A percentile compares a stretch with the other conserved stretches of the same genome.
Conservation (phyloP, 2,113 vertebrate genomes). For the Acinonyx jubatus region DNA sequence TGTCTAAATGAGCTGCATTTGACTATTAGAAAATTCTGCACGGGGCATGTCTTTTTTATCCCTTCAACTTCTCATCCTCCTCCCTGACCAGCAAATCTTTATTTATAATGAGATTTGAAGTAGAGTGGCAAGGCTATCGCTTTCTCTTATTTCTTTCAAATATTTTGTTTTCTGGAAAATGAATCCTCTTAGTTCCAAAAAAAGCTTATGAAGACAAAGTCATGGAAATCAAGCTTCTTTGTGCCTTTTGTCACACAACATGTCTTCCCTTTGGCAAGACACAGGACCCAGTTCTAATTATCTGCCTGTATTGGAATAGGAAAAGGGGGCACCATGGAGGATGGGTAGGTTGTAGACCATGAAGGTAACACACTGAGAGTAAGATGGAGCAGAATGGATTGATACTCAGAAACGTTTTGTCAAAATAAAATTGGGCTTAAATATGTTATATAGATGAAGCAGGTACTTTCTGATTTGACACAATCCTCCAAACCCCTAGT, state of each 20-base stretch:
- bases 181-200: neutral
- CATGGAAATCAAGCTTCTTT: neutral
- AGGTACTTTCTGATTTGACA: neutral
- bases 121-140: neutral
- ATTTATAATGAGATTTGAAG: neutral
- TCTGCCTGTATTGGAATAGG: neutral
- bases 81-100: neutral
- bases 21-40: neutral
- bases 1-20: neutral
- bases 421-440: neutral
- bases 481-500: neutral
- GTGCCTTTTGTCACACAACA: neutral
- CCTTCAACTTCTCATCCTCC: accelerated
- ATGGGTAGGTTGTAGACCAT: neutral
- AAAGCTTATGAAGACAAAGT: neutral
- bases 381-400: neutral
- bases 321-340: neutral
- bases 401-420: neutral
- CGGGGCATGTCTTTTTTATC: neutral
- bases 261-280: neutral
- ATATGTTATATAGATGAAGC: neutral
- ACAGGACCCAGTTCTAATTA: neutral
- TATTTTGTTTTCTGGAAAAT: neutral
- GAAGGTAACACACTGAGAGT: neutral
- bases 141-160: neutral